Base-by-base conservation (phyloP, 1,140 invertebrate genomes). In the Neodiprion virginianus region DNA sequence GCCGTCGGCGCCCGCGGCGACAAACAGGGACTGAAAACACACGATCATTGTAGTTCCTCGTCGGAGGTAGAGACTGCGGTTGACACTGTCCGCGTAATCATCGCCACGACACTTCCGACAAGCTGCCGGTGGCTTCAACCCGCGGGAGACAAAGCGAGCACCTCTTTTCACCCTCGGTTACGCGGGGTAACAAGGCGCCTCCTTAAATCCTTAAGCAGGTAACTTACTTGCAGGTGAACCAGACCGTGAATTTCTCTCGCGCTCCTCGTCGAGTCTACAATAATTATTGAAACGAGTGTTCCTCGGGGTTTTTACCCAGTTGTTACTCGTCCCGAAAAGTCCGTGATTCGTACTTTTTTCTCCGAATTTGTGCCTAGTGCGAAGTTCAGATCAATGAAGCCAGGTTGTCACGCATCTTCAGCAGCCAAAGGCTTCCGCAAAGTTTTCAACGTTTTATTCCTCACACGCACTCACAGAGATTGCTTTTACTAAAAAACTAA, bases 71-170 rank as follows among this genome's bases (percentile, higher is more conserved):
- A 61, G 53, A 17, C 5, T 7, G 53, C n/a, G 53, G 53, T 61
- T 61, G 53, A 61, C 53, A 61, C n/a, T 61, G 53, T 61, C 53
- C 53, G 53, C 53, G 53, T 61, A 61, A 61, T 61, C 53, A 61
- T 61, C 28, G 28, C 28, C 28, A 0, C 28, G 28, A 40, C 28
- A 40, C 28, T 40, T 40, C 28, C 28, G 28, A 40, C 28, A 40
- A 40, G 28, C 28, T 40, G 28, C 28, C 28, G 28, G 28, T 40
- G 28, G 28, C 28, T 40, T 5, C 28, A 5, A 61, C 11, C 5
- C 11, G n/a, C 8, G n/a, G 53, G 53, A 17, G 53, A 61, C 53
- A 61, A 8, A 61, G 53, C 11, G 11, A 61, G 53, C 11, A 61
- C 53, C 53, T 17, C 53, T 14, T 61, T 14, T 61, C 2, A 40